Conservation (phyloP, 2,888 invertebrate species). For the Megamerina dolium region DNA sequence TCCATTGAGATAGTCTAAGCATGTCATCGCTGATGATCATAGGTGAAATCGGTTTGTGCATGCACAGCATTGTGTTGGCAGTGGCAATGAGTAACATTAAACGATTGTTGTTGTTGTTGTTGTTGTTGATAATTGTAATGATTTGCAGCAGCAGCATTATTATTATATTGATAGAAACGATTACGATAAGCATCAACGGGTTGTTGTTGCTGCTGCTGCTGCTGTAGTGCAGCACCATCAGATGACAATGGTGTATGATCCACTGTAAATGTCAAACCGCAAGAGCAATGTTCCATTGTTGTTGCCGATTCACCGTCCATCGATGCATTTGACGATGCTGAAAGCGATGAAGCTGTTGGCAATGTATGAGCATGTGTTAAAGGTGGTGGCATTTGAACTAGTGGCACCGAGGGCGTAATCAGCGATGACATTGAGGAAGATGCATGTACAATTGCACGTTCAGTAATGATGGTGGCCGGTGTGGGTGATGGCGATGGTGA, state of each 20-base stretch:
- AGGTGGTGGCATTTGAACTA: constrained; percentile 12
- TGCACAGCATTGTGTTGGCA: constrained; percentile 19
- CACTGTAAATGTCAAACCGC: constrained; percentile 37
- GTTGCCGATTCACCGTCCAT: constrained; percentile 5
- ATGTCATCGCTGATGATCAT: constrained; percentile 26
- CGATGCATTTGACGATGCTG: constrained; percentile 7
- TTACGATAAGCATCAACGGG: not conserved
- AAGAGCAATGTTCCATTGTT: constrained; percentile 39
- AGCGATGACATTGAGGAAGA: constrained; percentile 22
- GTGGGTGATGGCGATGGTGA: constrained; percentile 33
- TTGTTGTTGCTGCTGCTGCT: constrained; percentile 11
- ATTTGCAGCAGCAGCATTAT: not conserved
- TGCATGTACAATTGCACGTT: constrained; percentile 38
- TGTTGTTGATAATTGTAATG: constrained; percentile 2
- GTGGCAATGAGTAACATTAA: constrained; percentile 1
- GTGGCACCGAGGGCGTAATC: constrained; percentile 7
- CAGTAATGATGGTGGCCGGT: constrained; percentile 30
- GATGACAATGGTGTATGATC: constrained; percentile 8
- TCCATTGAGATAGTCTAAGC: too few relatives aligned
- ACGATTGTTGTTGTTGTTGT: not conserved
- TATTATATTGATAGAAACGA: not conserved
- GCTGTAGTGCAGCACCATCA: constrained; percentile 9
- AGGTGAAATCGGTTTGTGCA: constrained; percentile 34
- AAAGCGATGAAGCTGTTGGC: constrained; percentile 15
- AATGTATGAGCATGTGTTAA: constrained; percentile 13